Base-by-base conservation (phyloP, 92 coral and sea anemone genomes). In the Galaxea fascicularis region DNA sequence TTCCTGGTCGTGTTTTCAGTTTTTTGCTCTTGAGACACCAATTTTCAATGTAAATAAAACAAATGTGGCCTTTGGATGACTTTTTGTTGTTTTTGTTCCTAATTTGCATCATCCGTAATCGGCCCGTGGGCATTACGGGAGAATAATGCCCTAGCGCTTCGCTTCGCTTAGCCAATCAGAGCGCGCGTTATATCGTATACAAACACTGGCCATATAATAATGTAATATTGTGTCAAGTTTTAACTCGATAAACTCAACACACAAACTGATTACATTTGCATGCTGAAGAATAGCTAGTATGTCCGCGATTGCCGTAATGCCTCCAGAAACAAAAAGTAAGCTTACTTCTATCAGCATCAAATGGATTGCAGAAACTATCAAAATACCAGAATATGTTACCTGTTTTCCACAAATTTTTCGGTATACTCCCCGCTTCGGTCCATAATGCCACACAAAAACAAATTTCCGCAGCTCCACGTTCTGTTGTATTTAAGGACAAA, bases 171-270 rank as follows among this genome's bases (percentile, higher is more conserved):
- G n/a, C n/a, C n/a, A n/a, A n/a, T n/a, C n/a, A n/a, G n/a, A n/a
- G n/a, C n/a, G n/a, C n/a, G n/a, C n/a, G n/a, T n/a, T n/a, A n/a
- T n/a, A n/a, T n/a, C n/a, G n/a, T n/a, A n/a, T n/a, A n/a, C n/a
- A n/a, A n/a, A n/a, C n/a, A n/a, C n/a, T n/a, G n/a, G n/a, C n/a
- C n/a, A n/a, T n/a, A n/a, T n/a, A n/a, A n/a, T n/a, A n/a, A n/a
- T 58, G 64, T 58, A 20, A 58, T 58, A 58, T 58, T 58, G 24
- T 58, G 64, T 58, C 64, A 58, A 27, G 64, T 58, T 58, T 58
- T 58, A 58, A 58, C 64, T 58, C 64, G 64, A 58, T 58, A 58
- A 58, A 58, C 64, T 58, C 64, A 58, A 58, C 64, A 58, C 64
- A 58, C 64, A 58, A 58, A 58, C 64, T 11, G n/a, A n/a, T n/a